Evolutionary conservation across 2,888 invertebrate genomes (phyloP), one percentile per base, ranked within the genome.

Genomic region (Xanthorhoe spadicearia): DNA sequence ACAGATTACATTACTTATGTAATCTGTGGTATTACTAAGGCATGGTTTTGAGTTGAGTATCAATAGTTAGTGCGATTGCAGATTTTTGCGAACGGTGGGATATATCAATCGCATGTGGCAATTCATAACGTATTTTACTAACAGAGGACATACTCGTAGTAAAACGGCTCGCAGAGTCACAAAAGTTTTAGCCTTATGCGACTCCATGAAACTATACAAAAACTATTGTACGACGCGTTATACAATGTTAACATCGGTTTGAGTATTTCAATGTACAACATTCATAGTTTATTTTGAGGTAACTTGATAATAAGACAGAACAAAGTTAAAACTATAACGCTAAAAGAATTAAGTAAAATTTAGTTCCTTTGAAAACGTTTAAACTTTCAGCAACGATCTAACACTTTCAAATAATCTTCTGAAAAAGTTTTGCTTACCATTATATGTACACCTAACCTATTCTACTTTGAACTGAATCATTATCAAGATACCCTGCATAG

Each of bases 11-110:
- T n/a, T n/a, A n/a, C n/a, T n/a, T n/a, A n/a, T n/a, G n/a, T n/a
- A n/a, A n/a, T n/a, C n/a, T n/a, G n/a, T n/a, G n/a, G n/a, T n/a
- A n/a, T 43, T 48, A 46, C 28, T 32, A 7, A 54, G 54, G 53
- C 54, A 48, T 61, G 49, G 38, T 46, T 60, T 60, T 53, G 54
- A 61, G 54, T 54, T 53, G 61, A 54, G 61, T 54, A 54, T 35
- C 18, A n/a, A n/a, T n/a, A 54, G 13, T 28, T 28, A 48, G 57
- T 57, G 32, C 46, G 18, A 56, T 48, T 53, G 23, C 52, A 32
- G 17, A 18, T 52, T 32, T 54, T 35, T 35, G 19, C 46, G 46
- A 43, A 48, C 61, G 61, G 61, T 61, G 61, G 61, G 61, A 61
- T 54, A 13, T 58, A 6, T 58, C 18, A 28, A 7, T 53, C 53